Conservation (phyloP, 2,113 vertebrate species). For the Origma solitaria region DNA sequence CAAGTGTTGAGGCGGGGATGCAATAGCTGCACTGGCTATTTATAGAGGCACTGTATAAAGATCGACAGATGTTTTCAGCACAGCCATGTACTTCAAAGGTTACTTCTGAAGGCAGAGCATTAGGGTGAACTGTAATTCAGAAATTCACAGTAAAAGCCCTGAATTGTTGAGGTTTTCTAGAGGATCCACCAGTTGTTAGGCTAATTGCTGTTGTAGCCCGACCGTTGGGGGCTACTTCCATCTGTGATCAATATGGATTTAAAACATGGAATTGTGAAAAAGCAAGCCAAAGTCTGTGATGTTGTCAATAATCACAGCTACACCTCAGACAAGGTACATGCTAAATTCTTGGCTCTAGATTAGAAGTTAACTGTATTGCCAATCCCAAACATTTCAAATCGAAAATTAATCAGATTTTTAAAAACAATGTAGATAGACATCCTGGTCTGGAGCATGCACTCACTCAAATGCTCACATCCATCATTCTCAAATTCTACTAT, state of each 20-base stretch:
- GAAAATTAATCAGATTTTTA: background rate
- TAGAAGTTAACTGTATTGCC: background rate
- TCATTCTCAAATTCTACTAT: background rate
- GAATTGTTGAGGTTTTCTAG: background rate
- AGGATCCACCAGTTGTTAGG: background rate
- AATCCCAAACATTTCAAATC: background rate
- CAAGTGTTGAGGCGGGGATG: background rate
- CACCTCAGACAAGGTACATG: background rate
- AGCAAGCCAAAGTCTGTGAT: background rate
- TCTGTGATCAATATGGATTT: background rate
- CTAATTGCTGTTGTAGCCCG: background rate
- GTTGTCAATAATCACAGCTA: background rate
- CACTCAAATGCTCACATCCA: too few relatives aligned
- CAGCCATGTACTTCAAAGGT: background rate
- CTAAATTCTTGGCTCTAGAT: background rate
- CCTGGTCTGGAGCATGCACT: background rate
- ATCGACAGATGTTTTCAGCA: slow-evolving; percentile 47
- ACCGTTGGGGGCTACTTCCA: background rate
- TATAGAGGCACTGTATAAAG: background rate
- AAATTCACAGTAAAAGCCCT: background rate
- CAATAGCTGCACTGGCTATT: slow-evolving; percentile 3
- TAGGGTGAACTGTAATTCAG: background rate
- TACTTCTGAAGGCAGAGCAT: background rate
- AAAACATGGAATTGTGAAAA: background rate
- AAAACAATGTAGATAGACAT: background rate